Evolutionary conservation across 2,797 vertebrate genomes (phyloP).

Genomic region (Acipenser transmontanus): DNA sequence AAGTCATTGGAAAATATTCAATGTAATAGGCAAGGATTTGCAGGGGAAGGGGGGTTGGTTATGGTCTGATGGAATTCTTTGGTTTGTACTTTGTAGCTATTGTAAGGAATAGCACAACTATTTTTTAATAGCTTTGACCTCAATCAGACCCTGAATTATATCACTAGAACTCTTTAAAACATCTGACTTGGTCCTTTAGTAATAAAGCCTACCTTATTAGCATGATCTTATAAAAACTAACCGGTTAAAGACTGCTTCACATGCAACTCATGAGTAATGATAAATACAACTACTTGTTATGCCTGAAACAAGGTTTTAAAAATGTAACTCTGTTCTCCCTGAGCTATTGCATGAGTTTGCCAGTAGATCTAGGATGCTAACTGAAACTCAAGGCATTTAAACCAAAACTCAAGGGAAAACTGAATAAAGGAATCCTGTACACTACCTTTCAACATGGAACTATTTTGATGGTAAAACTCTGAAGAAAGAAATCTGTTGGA

Average conservation of each 20-base stretch:
- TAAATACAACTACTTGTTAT: constrained; percentile 27
- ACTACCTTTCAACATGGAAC: neutral
- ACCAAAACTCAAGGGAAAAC: neutral
- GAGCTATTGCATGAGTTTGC: no score
- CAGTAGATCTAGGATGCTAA: neutral
- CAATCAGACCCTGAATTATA: constrained; percentile 31
- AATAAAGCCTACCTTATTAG: constrained; percentile 34
- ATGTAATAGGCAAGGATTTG: no score
- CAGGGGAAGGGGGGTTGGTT: neutral
- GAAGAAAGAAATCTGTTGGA: neutral
- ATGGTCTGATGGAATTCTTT: neutral
- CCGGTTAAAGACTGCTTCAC: constrained; percentile 38
- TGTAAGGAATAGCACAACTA: constrained; percentile 25
- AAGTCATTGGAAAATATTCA: no score
- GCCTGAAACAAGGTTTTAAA: no score
- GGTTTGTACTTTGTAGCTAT: neutral
- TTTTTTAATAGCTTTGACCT: constrained; percentile 37
- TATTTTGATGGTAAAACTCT: neutral
- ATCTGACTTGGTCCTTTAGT: constrained; percentile 32
- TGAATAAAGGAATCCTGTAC: neutral
- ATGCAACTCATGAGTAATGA: constrained; percentile 42
- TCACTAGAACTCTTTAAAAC: constrained; percentile 35
- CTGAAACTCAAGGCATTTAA: neutral
- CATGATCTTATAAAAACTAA: constrained; percentile 23
- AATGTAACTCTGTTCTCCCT: no score